Base-by-base conservation (phyloP, 2,888 invertebrate species). In the Chymomyza caudatula region DNA sequence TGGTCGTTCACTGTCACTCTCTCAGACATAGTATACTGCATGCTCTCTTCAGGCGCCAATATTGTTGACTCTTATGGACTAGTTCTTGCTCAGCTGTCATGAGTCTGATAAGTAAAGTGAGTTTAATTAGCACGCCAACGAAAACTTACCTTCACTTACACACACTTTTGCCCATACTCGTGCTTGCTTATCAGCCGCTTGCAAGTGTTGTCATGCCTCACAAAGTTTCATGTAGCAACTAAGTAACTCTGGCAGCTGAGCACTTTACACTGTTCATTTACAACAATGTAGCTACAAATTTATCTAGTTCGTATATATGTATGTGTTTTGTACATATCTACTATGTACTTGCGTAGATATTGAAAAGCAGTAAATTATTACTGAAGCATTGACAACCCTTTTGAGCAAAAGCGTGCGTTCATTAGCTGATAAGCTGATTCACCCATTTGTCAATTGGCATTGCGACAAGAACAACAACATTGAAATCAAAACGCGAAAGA, bases 61-160 rank as follows among this genome's bases (percentile, higher is more conserved):
- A n/a, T n/a, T n/a, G n/a, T n/a, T n/a, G n/a, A n/a, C n/a, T n/a
- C n/a, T 17, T 11, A 19, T 51, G 19, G 5, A 5, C 20, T 53
- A 22, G 17, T 59, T 62, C 65, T 57, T 68, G 29, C 66, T 65
- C 64, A 54, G 60, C 19, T 29, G 65, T 62, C 58, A 65, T 69
- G 73, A 62, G 75, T 77, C 69, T 80, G 85, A 80, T 86, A 85
- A 86, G 67, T 69, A 67, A 71, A 85, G 69, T 73, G 84, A 69
- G 69, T 85, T 85, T 83, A 85, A 80, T 80, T 85, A 85, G 75
- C 75, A n/a, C 44, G 43, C 23, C 20, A 20, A 54, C 19, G 44
- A 8, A 47, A 17, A 37, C 2, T 37, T 37, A 37, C 44, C 15
- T 17, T 17, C 44, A 17, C 1, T 15, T 6, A 15, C 52, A 17